A percentile compares a stretch with the other conserved stretches of the same genome.
Evolutionary conservation across 2,888 invertebrate species (phyloP).

Genomic region (Apocheima hispidaria): DNA sequence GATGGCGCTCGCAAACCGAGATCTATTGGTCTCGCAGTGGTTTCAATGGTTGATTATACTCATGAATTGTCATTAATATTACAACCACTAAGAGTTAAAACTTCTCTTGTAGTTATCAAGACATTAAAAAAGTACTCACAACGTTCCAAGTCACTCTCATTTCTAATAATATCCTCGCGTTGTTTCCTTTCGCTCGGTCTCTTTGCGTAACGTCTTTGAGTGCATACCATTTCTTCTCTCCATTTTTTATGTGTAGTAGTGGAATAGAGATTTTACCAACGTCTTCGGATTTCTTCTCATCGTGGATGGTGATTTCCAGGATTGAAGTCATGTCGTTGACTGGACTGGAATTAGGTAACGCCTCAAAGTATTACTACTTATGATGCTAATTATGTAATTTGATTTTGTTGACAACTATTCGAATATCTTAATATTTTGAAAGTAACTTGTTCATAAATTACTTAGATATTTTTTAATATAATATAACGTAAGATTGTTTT

Average conservation of each 20-base stretch:
- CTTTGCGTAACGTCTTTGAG: constrained; percentile 96
- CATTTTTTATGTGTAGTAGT: constrained; percentile 92
- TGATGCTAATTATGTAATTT: too few relatives aligned
- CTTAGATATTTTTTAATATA: too few relatives aligned
- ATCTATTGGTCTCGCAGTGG: too few relatives aligned
- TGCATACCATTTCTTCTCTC: constrained; percentile 96
- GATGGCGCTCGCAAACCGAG: too few relatives aligned
- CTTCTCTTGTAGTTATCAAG: not conserved
- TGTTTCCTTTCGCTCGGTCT: constrained; percentile 94
- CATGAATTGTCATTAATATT: too few relatives aligned
- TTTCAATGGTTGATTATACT: too few relatives aligned
- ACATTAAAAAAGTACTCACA: constrained; percentile 72
- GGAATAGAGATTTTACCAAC: constrained; percentile 96
- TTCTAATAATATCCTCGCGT: constrained; percentile 94
- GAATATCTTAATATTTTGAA: too few relatives aligned
- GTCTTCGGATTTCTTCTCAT: constrained; percentile 98
- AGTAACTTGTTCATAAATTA: too few relatives aligned
- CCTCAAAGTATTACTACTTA: too few relatives aligned
- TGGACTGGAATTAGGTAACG: constrained; percentile 80
- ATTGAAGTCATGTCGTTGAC: constrained; percentile 97
- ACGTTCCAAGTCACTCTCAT: constrained; percentile 96
- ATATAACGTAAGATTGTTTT: too few relatives aligned
- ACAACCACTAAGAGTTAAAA: not conserved
- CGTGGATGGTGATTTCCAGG: constrained; percentile 95
- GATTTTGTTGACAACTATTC: too few relatives aligned